Evolutionary conservation across 2,888 invertebrate genomes (phyloP).

Genomic region (Odiellus spinosus): DNA sequence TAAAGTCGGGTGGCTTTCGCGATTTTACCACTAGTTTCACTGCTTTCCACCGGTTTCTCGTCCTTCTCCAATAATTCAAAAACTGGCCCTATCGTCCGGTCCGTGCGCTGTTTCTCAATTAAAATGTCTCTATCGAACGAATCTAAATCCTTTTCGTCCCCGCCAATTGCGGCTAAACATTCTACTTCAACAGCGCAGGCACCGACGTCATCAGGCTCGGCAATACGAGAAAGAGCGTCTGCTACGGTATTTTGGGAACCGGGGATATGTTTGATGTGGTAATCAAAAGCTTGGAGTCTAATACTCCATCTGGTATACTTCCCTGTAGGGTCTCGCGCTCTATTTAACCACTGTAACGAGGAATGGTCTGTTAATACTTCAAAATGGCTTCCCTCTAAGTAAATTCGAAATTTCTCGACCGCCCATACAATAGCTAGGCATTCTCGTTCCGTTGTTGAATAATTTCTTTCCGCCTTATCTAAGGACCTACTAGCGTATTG

Average conservation of each 20-base stretch:
- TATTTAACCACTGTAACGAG: constrained; percentile 33
- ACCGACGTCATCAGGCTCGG: too few species aligned
- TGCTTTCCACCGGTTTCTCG: too few species aligned
- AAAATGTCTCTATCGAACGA: too few species aligned
- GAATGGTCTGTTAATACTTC: constrained; percentile 32
- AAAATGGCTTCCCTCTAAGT: constrained; percentile 28
- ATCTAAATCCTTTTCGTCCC: too few species aligned
- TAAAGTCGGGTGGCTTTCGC: too few species aligned
- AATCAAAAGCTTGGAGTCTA: constrained; percentile 27
- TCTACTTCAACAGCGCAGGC: too few species aligned
- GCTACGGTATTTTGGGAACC: constrained; percentile 29
- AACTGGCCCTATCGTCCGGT: too few species aligned
- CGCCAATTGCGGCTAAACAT: too few species aligned
- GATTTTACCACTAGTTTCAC: too few species aligned
- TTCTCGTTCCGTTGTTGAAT: constrained; percentile 32
- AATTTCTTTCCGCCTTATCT: constrained; percentile 20
- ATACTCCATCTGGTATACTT: constrained; percentile 33
- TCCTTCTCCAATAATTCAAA: too few species aligned
- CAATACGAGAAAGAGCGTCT: constrained; percentile 27
- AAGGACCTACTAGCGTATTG: constrained; percentile 17
- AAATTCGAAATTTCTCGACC: constrained; percentile 29
- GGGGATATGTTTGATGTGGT: constrained; percentile 28
- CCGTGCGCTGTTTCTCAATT: too few species aligned
- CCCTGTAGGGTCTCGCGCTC: constrained; percentile 29
- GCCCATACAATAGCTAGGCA: constrained; percentile 27